Percentiles rank a stretch among this genome's conserved stretches.
Evolutionary conservation across 2,113 vertebrate species (phyloP).

Genomic region (Nymphicus hollandicus): DNA sequence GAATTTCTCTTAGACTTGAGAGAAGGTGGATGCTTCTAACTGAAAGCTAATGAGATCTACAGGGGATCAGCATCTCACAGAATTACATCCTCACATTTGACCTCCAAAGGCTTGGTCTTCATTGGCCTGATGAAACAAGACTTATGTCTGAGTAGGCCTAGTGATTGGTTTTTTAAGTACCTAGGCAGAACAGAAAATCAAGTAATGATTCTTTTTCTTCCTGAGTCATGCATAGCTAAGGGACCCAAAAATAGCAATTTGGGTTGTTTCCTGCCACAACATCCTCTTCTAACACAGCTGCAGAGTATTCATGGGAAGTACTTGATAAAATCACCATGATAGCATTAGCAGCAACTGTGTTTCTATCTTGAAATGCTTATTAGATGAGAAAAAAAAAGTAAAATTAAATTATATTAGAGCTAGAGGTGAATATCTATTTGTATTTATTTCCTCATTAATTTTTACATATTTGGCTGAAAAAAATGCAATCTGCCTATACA

Average conservation of each 20-base stretch:
- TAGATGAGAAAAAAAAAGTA: background rate
- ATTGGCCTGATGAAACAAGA: background rate
- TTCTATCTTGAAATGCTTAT: background rate
- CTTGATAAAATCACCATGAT: conserved; percentile 34
- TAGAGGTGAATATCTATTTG: background rate
- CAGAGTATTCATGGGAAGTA: conserved; percentile 4
- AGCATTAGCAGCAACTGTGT: conserved; percentile 10
- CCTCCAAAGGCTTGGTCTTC: background rate
- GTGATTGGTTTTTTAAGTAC: conserved; percentile 18
- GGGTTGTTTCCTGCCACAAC: conserved; percentile 19
- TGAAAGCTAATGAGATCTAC: conserved; percentile 13
- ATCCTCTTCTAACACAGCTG: conserved; percentile 52
- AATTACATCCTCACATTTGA: background rate
- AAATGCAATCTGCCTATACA: background rate
- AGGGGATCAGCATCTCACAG: background rate
- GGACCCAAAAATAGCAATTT: conserved; percentile 7
- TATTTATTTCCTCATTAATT: background rate
- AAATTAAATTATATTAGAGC: background rate
- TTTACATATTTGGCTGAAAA: background rate
- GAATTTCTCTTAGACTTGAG: background rate
- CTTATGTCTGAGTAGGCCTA: conserved; percentile 1
- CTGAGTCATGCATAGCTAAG: conserved; percentile 30
- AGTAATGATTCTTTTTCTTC: conserved; percentile 46
- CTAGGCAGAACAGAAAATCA: conserved; percentile 54
- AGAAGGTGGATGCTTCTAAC: background rate